Base-by-base conservation (phyloP, 1,140 invertebrate species). In the Pachypeltis micranthus region DNA sequence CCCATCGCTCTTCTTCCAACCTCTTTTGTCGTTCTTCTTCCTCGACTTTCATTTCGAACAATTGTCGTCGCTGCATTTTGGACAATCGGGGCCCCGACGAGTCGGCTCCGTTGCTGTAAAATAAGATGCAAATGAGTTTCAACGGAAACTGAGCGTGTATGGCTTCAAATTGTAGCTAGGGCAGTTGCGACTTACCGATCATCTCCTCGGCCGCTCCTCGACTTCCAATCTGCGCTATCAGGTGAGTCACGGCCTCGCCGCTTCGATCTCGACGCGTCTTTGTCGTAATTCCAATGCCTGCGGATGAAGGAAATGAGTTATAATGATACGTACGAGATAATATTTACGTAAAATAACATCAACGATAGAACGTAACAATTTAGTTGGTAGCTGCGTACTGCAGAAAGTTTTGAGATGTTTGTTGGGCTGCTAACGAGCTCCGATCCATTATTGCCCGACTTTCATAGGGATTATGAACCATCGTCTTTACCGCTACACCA, bases 1-100 rank as follows among this genome's bases (percentile, higher is more conserved):
- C 76, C 80, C 83, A 82, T 62, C 81, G 72, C 70, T 84, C 79
- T 63, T 82, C 80, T 44, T 78, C 70, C 12, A 81, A 72, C 27
- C 83, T 77, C 44, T 81, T 79, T 66, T 84, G 81, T 64, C 73
- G 69, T 29, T 73, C 71, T 44, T 68, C 65, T 62, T 65, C 56
- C 25, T 65, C 59, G n/a, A 65, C 83, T 76, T 89, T 84, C 19
- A 84, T 72, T 23, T 86, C 88, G 75, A 92, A 93, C 57, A 87
- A 73, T 69, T 88, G 83, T 27, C 90, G 73, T 2, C 88, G 73
- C 68, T 90, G 82, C 56, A 83, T 80, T 73, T 89, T 89, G 0
- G 80, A 79, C 70, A 87, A 74, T 58, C 76, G 76, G 1, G 79
- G 77, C 7, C 44, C 44, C 4, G 14, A n/a, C 3, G 51, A 56